These are phyloP conservation scores for Phorcus lineatus DNA, from an alignment of 2,888 invertebrate species.

Conservation along the genomic window DNA sequence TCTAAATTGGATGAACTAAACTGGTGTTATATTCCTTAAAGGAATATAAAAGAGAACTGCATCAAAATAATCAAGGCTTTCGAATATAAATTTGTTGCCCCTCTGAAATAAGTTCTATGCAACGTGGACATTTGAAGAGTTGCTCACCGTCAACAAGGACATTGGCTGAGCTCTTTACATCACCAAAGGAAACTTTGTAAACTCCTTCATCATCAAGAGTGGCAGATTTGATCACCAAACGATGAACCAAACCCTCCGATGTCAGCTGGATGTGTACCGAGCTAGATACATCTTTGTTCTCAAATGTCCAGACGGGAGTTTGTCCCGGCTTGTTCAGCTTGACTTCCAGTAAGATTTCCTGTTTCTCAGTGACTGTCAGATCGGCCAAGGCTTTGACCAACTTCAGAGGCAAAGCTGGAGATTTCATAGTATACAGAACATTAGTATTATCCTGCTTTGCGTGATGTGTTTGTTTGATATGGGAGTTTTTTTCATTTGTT, in stretches of 20 bases:
- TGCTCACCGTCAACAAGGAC: slow-evolving; percentile 67
- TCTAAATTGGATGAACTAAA: no score
- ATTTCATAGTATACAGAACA: background rate
- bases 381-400: slow-evolving; percentile 66
- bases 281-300: slow-evolving; percentile 61
- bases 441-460: no score
- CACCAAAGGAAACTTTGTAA: slow-evolving; percentile 68
- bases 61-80: no score
- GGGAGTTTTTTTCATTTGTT: no score
- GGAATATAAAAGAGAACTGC: no score
- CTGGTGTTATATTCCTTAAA: no score
- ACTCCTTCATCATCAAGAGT: slow-evolving; percentile 73
- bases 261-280: slow-evolving; percentile 61
- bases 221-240: slow-evolving; percentile 64
- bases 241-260: slow-evolving; percentile 64
- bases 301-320: slow-evolving; percentile 73
- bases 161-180: slow-evolving; percentile 61
- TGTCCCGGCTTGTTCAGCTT: slow-evolving; percentile 69
- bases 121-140: background rate
- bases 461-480: no score
- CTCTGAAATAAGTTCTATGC: no score
- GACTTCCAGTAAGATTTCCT: slow-evolving; percentile 65
- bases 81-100: no score
- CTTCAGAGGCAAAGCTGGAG: slow-evolving; percentile 56
- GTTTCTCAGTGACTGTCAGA: slow-evolving; percentile 62